Base-by-base conservation (phyloP, 64 coral and sea anemone genomes). In the Montipora foliosa region DNA sequence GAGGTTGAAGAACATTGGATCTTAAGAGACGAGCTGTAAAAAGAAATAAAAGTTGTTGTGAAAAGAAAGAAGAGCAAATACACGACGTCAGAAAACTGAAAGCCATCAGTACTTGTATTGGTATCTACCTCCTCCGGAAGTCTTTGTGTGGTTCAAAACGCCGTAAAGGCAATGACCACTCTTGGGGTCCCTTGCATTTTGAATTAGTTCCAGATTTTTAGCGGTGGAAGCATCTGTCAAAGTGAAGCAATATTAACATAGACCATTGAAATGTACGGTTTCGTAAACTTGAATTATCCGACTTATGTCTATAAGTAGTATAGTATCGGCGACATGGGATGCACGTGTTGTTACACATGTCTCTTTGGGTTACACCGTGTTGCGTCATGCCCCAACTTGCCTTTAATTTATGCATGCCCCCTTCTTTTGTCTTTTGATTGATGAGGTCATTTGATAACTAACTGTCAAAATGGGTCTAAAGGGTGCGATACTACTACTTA, bases 1-100 rank as follows among this genome's bases (percentile, higher is more conserved):
- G 98, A 83, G 98, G 98, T 76, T 99, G 98, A 58, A 99, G 90
- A 89, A 99, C 94, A 51, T 96, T 99, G 17, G 95, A 99, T 22
- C 98, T 93, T 9, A 99, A 78, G 47, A 99, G 89, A 67, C 98
- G 92, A 22, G 89, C 98, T 99, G 48, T n/a, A 91, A 83, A 67
- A 24, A 49, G 1, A 7, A 95, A 46, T 19, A 71, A 10, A 74
- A 47, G 44, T 45, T 8, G 11, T 2, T 13, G 3, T 76, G 10
- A 47, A 48, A 9, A 9, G 74, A 45, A 37, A 13, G 11, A 76
- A 46, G 4, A 76, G 7, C 2, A 46, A 3, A 76, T 8, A 0
- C 24, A 74, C 44, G 8, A 11, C 21, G 44, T 15, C 13, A 11
- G n/a, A 76, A 10, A 11, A 47, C 4, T 15, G 24, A 47, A 29